phyloP scores from a whole-genome alignment of 2,888 invertebrate species.

The Aelia acuminata region DNA sequence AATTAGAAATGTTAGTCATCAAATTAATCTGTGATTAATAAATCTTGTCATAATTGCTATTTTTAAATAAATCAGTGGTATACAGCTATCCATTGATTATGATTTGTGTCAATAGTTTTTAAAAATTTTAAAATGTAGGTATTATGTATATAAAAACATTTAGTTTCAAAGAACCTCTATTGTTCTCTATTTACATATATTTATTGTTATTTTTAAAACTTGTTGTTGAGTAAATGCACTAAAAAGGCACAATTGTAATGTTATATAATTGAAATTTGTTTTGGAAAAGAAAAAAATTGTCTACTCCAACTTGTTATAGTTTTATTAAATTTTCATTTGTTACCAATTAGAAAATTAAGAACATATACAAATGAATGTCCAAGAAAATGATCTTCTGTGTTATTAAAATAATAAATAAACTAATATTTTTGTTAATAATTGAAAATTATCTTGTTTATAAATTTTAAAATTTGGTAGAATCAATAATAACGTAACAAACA shows the following conservation, averaged over 20 bases:
- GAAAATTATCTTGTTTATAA: not conserved
- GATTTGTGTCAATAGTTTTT: not conserved
- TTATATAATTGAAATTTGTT: not conserved
- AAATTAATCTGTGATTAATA: constrained; percentile 38
- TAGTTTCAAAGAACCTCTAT: constrained; percentile 31
- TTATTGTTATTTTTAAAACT: not conserved
- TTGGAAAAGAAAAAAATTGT: not conserved
- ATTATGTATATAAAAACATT: not conserved
- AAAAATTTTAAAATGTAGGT: not conserved
- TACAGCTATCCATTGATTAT: not conserved
- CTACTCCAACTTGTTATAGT: not conserved
- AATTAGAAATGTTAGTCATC: constrained; percentile 27
- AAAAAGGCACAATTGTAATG: not conserved
- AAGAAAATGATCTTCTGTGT: not conserved
- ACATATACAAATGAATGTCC: not conserved
- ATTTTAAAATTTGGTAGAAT: not conserved
- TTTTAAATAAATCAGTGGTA: not conserved
- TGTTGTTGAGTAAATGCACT: not conserved
- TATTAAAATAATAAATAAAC: not conserved
- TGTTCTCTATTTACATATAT: constrained; percentile 29
- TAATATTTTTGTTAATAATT: not conserved
- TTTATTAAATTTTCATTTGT: not conserved
- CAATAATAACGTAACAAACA: not conserved
- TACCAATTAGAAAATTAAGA: not conserved
- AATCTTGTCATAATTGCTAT: constrained; percentile 24